Evolutionary conservation across 1,140 invertebrate genomes (phyloP).

Genomic region (Danaus melanippus): DNA sequence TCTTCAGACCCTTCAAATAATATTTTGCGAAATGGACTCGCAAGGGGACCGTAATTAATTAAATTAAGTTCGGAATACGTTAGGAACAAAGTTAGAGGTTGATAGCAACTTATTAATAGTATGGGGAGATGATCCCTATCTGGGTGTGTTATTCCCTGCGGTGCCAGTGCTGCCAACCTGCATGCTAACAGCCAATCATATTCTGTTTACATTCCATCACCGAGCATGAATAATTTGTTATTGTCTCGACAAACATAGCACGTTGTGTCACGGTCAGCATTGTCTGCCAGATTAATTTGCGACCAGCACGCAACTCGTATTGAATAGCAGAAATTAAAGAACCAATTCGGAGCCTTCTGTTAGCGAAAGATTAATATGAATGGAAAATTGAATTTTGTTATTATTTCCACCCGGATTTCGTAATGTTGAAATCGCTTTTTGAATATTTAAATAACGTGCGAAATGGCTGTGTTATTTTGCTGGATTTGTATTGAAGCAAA

Average conservation of each 20-base stretch:
- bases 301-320: conserved; percentile 45
- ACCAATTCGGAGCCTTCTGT: conserved; percentile 33
- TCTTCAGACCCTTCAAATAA: conserved; percentile 42
- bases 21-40: conserved; percentile 63
- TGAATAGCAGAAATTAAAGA: conserved; percentile 52
- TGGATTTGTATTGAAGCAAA: conserved; percentile 16
- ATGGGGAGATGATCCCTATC: conserved; percentile 54
- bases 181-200: conserved; percentile 70
- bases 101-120: conserved; percentile 60
- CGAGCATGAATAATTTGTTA: conserved; percentile 71
- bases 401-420: conserved; percentile 24
- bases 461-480: conserved; percentile 17
- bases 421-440: conserved; percentile 25
- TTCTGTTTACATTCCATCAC: conserved; percentile 72
- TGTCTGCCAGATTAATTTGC: conserved; percentile 66
- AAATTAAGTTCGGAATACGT: conserved; percentile 67
- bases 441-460: conserved; percentile 33
- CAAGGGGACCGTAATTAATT: conserved; percentile 62
- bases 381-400: conserved; percentile 45
- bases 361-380: conserved; percentile 47
- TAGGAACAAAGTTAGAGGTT: conserved; percentile 60
- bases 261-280: conserved; percentile 57
- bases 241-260: conserved; percentile 60
- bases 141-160: conserved; percentile 12
- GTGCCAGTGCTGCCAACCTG: conserved; percentile 27